Evolutionary conservation across 2,113 vertebrate genomes (phyloP).

Genomic region (Callopanchax toddi): DNA sequence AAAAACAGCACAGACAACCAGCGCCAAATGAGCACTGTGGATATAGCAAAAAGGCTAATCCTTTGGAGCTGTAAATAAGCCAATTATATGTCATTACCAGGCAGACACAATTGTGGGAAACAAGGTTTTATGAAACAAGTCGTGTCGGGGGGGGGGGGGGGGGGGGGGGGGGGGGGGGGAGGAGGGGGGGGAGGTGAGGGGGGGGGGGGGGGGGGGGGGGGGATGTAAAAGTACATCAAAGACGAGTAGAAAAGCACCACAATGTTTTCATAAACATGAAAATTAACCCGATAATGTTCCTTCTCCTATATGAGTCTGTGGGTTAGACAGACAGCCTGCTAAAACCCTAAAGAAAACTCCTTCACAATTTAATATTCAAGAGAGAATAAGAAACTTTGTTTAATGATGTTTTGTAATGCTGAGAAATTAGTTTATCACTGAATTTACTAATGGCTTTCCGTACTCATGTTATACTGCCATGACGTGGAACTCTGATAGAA

Average conservation of each 20-base stretch:
- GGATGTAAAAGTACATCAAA: slow-evolving; percentile 26
- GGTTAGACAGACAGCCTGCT: slow-evolving; percentile 4
- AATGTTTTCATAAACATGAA: slow-evolving; percentile 17
- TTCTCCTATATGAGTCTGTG: not conserved
- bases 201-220: too few species aligned
- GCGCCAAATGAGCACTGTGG: slow-evolving; percentile 27
- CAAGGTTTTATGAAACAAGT: slow-evolving; percentile 28
- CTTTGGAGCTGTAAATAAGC: slow-evolving; percentile 47
- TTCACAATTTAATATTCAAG: slow-evolving; percentile 1
- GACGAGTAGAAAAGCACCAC: not conserved
- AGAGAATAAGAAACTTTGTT: slow-evolving; percentile 6
- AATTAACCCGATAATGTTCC: slow-evolving; percentile 12
- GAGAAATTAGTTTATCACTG: slow-evolving; percentile 33
- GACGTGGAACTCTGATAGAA: slow-evolving; percentile 47
- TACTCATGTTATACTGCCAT: slow-evolving; percentile 53
- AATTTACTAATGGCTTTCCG: slow-evolving; percentile 34
- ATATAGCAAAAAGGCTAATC: slow-evolving; percentile 22
- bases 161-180: too few species aligned
- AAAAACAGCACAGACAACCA: slow-evolving; percentile 35
- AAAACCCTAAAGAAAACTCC: slow-evolving; percentile 7
- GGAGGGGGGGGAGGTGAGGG: too few species aligned
- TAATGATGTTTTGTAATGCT: not conserved
- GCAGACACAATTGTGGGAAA: slow-evolving; percentile 17
- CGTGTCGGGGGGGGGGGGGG: slow-evolving; percentile 2
- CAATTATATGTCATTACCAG: slow-evolving; percentile 48